Conservation (phyloP, 2,888 invertebrate genomes). For the Coleophora flavipennella region DNA sequence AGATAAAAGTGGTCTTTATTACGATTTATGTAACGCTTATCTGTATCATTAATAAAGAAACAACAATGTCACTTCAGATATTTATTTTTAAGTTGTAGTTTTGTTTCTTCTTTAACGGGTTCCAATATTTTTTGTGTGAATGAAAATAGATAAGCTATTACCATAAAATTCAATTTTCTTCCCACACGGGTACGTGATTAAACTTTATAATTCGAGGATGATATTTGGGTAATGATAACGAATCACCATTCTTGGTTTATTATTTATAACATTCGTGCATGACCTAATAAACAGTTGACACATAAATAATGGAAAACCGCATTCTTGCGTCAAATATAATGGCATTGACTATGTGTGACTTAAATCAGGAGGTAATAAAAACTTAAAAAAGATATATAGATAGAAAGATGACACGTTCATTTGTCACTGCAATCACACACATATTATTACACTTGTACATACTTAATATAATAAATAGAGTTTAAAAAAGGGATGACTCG, state of each 20-base stretch:
- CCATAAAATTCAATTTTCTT: conserved; percentile 44
- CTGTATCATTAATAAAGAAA: conserved; percentile 1
- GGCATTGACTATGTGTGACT: no score
- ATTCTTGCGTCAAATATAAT: conserved; percentile 36
- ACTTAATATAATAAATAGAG: no score
- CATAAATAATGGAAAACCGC: conserved; percentile 31
- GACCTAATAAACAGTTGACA: conserved; percentile 20
- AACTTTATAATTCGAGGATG: conserved; percentile 50
- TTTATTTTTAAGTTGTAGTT: no score
- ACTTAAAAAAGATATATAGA: no score
- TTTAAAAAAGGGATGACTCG: no score
- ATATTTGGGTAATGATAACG: conserved; percentile 28
- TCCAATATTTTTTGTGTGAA: conserved; percentile 1
- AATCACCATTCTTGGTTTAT: conserved; percentile 26
- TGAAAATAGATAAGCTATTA: conserved; percentile 24
- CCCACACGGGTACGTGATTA: conserved; percentile 49
- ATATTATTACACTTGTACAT: no score
- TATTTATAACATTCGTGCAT: no score
- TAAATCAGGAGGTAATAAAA: no score
- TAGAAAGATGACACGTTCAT: no score
- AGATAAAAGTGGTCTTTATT: not conserved
- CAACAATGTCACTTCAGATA: conserved; percentile 1
- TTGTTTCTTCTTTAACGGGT: no score
- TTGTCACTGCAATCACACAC: no score
- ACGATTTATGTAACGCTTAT: not conserved